Evolutionary conservation across 2,113 vertebrate species (phyloP).

Genomic region (Trichechus manatus): DNA sequence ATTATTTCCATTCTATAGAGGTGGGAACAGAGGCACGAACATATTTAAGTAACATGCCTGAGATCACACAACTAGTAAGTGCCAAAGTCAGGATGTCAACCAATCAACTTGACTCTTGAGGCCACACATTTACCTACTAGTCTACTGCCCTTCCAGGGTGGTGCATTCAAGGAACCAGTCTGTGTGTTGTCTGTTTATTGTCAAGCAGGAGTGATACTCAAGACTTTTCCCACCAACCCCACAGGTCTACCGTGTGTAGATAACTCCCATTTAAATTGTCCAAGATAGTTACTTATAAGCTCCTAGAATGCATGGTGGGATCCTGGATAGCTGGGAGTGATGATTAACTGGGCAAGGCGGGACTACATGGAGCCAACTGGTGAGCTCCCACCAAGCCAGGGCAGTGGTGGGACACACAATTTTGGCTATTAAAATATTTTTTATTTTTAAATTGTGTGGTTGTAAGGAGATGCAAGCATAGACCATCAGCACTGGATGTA

Average conservation of each 20-base stretch:
- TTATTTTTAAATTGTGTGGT: not conserved
- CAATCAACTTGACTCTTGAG: not conserved
- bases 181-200: not conserved
- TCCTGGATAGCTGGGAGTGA: not conserved
- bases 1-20: conserved; percentile 28
- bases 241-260: not conserved
- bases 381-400: not conserved
- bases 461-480: not conserved
- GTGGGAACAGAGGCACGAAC: not conserved
- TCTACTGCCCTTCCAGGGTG: not conserved
- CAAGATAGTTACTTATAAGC: not conserved
- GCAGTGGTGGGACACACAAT: not conserved
- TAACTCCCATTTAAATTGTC: not conserved
- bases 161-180: not conserved
- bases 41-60: not conserved
- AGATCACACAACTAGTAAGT: not conserved
- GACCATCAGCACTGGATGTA: not conserved
- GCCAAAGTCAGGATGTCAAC: not conserved
- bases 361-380: not conserved
- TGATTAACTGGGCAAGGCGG: not conserved
- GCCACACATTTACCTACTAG: not conserved
- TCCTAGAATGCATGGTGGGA: not conserved
- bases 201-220: not conserved
- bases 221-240: not conserved
- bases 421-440: not conserved